phyloP scores from a whole-genome alignment of 2,888 invertebrate genomes.

The Poecilus cupreus region DNA sequence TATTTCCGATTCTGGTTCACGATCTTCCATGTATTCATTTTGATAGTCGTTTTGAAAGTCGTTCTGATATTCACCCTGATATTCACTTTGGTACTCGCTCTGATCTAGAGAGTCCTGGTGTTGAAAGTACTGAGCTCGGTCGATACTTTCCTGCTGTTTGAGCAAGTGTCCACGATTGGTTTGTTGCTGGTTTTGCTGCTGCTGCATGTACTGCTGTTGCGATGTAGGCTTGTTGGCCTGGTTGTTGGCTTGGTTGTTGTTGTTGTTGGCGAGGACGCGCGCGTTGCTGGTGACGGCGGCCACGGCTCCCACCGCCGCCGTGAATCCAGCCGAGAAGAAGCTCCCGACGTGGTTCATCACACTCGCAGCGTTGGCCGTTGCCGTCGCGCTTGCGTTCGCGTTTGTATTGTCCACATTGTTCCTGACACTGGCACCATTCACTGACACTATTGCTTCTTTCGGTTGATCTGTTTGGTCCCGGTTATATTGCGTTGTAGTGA shows the following conservation, averaged over 20 bases:
- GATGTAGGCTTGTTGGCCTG: conserved; percentile 40
- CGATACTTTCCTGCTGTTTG: conserved; percentile 71
- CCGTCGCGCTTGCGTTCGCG: conserved; percentile 66
- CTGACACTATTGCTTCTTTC: conserved; percentile 68
- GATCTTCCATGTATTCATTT: conserved; percentile 39
- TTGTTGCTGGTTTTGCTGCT: conserved; percentile 55
- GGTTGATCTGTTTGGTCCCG: conserved; percentile 68
- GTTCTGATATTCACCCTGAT: conserved; percentile 49
- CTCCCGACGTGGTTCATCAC: conserved; percentile 70
- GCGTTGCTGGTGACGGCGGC: conserved; percentile 65
- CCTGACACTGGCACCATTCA: conserved; percentile 60
- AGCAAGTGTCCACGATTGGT: conserved; percentile 67
- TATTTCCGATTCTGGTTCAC: not conserved
- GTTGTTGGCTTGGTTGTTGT: conserved; percentile 39
- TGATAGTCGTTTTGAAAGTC: conserved; percentile 31
- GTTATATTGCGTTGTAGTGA: conserved; percentile 67
- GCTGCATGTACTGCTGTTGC: conserved; percentile 45
- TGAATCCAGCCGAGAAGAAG: conserved; percentile 74
- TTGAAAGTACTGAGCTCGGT: conserved; percentile 69
- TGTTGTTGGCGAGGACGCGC: conserved; percentile 10
- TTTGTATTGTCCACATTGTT: conserved; percentile 61
- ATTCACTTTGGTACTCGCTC: conserved; percentile 62
- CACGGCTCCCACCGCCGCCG: conserved; percentile 70
- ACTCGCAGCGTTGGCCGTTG: not conserved
- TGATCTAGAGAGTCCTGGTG: conserved; percentile 74